Conservation (phyloP, 2,888 invertebrate genomes). For the Stramonita haemastoma region DNA sequence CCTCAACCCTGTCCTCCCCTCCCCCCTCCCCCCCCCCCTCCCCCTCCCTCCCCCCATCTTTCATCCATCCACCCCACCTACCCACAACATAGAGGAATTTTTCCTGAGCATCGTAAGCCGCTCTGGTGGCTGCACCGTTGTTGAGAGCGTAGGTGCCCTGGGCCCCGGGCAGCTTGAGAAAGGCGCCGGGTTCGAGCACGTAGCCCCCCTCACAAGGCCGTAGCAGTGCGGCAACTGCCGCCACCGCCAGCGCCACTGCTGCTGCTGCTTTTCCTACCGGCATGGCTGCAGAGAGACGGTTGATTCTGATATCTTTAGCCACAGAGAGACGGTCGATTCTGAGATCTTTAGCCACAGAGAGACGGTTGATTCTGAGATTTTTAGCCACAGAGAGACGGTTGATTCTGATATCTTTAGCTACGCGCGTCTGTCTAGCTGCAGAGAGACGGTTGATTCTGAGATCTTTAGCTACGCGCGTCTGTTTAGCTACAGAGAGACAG, state of each 20-base stretch:
- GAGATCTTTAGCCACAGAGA: too few relatives aligned
- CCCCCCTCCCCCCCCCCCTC: too few relatives aligned
- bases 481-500: too few relatives aligned
- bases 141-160: not conserved
- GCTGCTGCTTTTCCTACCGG: not conserved
- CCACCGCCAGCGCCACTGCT: too few relatives aligned
- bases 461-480: not conserved
- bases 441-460: not conserved
- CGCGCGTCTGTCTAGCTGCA: too few relatives aligned
- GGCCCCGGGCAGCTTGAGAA: slow-evolving; percentile 27
- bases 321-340: too few relatives aligned
- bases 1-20: too few relatives aligned
- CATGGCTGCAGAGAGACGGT: not conserved
- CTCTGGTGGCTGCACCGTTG: slow-evolving; percentile 28
- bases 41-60: not conserved
- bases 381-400: too few relatives aligned
- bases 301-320: too few relatives aligned
- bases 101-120: slow-evolving; percentile 22
- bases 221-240: not conserved
- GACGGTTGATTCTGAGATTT: too few relatives aligned
- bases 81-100: slow-evolving; percentile 39
- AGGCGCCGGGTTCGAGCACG: slow-evolving; percentile 12
- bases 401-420: too few relatives aligned
- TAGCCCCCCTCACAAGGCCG: not conserved
- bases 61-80: not conserved